Conservation (phyloP, 2,113 vertebrate genomes). For the Empidonax traillii region DNA sequence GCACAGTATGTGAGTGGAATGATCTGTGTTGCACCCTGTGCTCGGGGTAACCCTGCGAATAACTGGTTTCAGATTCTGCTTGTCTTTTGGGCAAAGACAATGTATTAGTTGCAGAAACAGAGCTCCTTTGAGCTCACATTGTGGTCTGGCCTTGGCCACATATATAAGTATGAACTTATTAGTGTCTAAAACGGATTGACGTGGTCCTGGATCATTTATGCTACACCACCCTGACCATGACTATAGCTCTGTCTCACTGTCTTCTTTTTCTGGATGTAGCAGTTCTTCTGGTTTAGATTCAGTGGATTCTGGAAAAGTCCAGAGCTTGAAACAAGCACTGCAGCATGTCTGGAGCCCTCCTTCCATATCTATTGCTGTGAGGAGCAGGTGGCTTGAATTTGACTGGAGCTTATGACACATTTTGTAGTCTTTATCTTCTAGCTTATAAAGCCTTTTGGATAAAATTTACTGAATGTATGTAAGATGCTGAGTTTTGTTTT, state of each 20-base stretch:
- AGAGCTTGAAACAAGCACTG: neutral
- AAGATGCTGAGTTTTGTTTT: neutral
- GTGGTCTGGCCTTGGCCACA: neutral
- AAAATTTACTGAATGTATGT: neutral
- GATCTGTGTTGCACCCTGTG: neutral
- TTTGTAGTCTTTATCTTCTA: slow-evolving; percentile 22
- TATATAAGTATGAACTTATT: neutral
- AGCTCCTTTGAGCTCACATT: neutral
- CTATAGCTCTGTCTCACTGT: neutral
- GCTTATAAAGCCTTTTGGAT: neutral
- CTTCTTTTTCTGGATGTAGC: neutral
- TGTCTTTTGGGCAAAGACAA: neutral
- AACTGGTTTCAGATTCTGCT: neutral
- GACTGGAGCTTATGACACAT: neutral
- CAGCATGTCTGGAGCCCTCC: neutral
- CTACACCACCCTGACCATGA: neutral
- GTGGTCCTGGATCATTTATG: neutral
- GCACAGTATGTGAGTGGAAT: neutral
- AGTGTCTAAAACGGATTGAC: neutral
- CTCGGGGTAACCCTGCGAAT: neutral
- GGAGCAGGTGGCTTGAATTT: slow-evolving; percentile 51
- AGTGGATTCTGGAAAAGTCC: neutral
- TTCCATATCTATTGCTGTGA: neutral
- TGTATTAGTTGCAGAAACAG: neutral
- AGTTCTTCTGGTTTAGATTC: neutral